phyloP scores from a whole-genome alignment of 2,113 vertebrate species.

The Synodontis membranacea region DNA sequence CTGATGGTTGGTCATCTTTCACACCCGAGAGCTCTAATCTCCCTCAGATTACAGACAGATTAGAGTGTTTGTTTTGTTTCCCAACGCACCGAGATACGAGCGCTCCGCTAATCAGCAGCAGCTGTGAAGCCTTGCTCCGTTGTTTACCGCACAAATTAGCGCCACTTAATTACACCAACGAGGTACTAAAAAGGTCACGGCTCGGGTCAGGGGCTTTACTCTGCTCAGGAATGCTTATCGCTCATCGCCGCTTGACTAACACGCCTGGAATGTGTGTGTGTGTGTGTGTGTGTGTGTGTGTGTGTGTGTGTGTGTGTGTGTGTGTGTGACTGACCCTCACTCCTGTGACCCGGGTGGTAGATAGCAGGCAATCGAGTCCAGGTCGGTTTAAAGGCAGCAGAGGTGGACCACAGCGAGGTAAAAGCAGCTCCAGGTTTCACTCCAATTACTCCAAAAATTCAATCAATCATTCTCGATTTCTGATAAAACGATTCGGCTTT shows the following conservation, averaged over 20 bases:
- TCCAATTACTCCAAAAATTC: background rate
- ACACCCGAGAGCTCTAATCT: conserved; percentile 29
- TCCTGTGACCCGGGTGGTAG: conserved; percentile 8
- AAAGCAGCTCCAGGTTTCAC: background rate
- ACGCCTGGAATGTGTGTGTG: conserved; percentile 20
- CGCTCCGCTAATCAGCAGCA: conserved; percentile 10
- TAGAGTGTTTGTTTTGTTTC: conserved; percentile 28
- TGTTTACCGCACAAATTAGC: conserved; percentile 34
- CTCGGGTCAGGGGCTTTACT: conserved; percentile 29
- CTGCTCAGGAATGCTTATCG: conserved; percentile 34
- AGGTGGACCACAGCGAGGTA: background rate
- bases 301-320: conserved; percentile 24
- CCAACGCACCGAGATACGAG: conserved; percentile 10
- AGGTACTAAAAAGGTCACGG: conserved; percentile 36
- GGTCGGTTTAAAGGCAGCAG: background rate
- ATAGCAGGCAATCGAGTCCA: background rate
- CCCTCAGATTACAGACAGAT: conserved; percentile 19
- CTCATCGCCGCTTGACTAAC: conserved; percentile 14
- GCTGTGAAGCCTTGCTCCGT: conserved; percentile 4
- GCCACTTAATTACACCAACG: conserved; percentile 38
- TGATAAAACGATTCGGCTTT: background rate
- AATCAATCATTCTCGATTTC: background rate
- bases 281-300: conserved; percentile 25
- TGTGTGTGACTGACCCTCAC: conserved; percentile 29
- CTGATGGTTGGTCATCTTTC: background rate